A percentile compares a stretch with the other conserved stretches of the same genome.
phyloP scores from a whole-genome alignment of 2,888 invertebrate species.

The Sericinus montela region DNA sequence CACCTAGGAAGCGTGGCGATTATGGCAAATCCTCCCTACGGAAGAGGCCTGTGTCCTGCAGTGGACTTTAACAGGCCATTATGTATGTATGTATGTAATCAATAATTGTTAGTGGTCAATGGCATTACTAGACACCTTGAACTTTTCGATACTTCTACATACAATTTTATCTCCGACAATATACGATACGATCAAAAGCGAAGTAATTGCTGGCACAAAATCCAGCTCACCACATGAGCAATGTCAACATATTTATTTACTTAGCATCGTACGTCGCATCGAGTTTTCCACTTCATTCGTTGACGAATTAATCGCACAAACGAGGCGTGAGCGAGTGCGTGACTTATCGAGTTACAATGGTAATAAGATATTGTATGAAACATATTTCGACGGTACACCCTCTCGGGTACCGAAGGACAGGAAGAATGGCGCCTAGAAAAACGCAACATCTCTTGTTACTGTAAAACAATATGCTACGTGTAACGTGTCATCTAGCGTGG shows the following conservation, averaged over 20 bases:
- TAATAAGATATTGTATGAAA: constrained; percentile 22
- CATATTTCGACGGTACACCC: constrained; percentile 20
- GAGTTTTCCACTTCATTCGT: constrained; percentile 27
- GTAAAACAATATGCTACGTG: no score
- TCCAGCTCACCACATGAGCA: constrained; percentile 16
- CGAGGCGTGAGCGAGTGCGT: constrained; percentile 23
- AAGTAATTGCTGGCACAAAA: constrained; percentile 14
- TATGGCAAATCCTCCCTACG: no score
- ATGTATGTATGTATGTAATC: no score
- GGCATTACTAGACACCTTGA: no score
- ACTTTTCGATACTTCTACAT: no score
- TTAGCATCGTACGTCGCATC: constrained; percentile 27
- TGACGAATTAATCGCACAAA: constrained; percentile 35
- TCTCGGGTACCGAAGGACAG: constrained; percentile 7
- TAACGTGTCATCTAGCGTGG: neutral
- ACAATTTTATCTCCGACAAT: neutral
- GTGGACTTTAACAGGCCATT: no score
- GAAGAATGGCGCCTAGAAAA: neutral
- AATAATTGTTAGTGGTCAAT: no score
- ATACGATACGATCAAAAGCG: neutral
- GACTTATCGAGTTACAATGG: constrained; percentile 26
- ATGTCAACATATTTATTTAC: constrained; percentile 21
- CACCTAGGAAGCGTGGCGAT: no score
- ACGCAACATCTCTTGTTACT: no score
- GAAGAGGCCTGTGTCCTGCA: no score